Conservation (phyloP, 2,113 vertebrate genomes). For the Dolichallabes microphthalmus region DNA sequence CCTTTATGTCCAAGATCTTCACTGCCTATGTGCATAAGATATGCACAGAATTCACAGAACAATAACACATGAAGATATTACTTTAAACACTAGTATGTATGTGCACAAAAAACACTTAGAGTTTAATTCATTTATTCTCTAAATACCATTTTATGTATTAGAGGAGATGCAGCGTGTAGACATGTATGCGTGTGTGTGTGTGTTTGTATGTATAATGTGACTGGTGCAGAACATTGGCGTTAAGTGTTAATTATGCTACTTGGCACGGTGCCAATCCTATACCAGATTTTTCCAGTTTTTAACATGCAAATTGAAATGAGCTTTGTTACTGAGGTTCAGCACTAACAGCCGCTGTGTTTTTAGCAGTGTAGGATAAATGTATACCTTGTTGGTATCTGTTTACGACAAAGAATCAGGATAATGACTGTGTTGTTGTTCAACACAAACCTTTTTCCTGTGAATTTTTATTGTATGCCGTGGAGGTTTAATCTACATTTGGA, state of each 20-base stretch:
- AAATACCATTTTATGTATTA: background rate
- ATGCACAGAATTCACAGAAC: background rate
- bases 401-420: background rate
- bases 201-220: slow-evolving; percentile 41
- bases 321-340: slow-evolving; percentile 36
- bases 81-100: background rate
- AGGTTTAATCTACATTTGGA: slow-evolving; percentile 1
- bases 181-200: slow-evolving; percentile 21
- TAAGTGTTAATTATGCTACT: slow-evolving; percentile 55
- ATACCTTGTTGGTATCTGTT: background rate
- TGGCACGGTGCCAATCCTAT: slow-evolving; percentile 52
- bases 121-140: background rate
- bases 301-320: slow-evolving; percentile 48
- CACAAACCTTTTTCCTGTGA: background rate
- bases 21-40: slow-evolving; percentile 33
- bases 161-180: background rate
- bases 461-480: background rate
- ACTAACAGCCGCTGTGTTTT: slow-evolving; percentile 8
- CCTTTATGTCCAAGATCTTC: slow-evolving; percentile 47
- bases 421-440: background rate
- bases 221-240: slow-evolving; percentile 42
- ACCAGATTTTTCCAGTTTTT: slow-evolving; percentile 55
- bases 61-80: background rate
- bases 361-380: slow-evolving; percentile 4
- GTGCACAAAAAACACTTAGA: background rate